Evolutionary conservation across 2,888 invertebrate genomes (phyloP).

Genomic region (Drosophila subsilvestris): DNA sequence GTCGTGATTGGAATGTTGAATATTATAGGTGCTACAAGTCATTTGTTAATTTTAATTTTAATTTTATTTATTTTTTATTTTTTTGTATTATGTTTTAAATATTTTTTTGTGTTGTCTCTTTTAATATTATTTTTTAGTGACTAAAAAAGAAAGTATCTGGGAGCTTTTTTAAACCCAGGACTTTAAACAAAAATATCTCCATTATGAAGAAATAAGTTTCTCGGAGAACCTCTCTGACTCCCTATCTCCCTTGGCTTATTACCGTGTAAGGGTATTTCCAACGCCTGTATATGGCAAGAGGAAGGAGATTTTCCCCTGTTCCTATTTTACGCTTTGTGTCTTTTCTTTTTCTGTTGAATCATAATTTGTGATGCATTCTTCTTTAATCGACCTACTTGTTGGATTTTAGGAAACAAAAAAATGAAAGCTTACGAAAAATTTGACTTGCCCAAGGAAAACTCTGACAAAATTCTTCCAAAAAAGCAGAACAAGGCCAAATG

Average conservation of each 20-base stretch:
- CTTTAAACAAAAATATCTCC: too few species aligned
- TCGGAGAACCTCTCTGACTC: too few species aligned
- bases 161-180: too few species aligned
- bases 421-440: background rate
- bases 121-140: too few species aligned
- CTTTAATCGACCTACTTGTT: slow-evolving; percentile 68
- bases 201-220: too few species aligned
- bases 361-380: slow-evolving; percentile 60
- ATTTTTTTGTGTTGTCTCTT: too few species aligned
- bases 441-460: background rate
- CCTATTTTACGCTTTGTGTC: slow-evolving; percentile 1
- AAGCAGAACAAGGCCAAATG: slow-evolving; percentile 26
- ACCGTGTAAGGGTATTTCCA: background rate
- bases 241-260: background rate
- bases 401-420: slow-evolving; percentile 17
- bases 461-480: background rate
- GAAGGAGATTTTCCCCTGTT: background rate
- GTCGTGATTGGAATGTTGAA: background rate
- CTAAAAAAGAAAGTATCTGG: too few species aligned
- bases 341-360: slow-evolving; percentile 61
- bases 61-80: too few species aligned
- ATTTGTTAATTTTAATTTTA: too few species aligned
- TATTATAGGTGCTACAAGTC: too few species aligned
- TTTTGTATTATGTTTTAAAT: too few species aligned
- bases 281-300: background rate